Conservation (phyloP, 2,888 invertebrate species). For the Podotricha telesiphe region DNA sequence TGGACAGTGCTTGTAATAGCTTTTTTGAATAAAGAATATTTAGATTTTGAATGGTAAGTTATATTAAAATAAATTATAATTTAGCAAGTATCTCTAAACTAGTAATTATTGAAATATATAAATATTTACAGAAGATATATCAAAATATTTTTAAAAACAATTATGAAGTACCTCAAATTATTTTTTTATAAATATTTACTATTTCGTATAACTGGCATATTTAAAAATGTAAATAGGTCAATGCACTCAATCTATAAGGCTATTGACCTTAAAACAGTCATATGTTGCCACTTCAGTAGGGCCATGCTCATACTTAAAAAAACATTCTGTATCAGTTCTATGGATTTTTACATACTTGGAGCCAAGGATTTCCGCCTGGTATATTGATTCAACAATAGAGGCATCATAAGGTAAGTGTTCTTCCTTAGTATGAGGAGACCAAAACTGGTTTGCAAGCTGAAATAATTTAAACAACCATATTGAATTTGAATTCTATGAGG, state of each 20-base stretch:
- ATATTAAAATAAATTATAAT: too few relatives aligned
- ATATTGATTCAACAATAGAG: slow-evolving; percentile 93
- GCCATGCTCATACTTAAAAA: slow-evolving; percentile 55
- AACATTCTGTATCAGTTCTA: slow-evolving; percentile 29
- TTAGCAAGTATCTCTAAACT: too few relatives aligned
- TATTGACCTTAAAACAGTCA: slow-evolving; percentile 68
- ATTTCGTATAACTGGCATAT: slow-evolving; percentile 51
- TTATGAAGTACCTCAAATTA: background rate
- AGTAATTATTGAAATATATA: too few relatives aligned
- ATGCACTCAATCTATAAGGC: slow-evolving; percentile 69
- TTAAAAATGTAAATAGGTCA: slow-evolving; percentile 71
- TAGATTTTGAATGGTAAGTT: too few relatives aligned
- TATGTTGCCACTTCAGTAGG: slow-evolving; percentile 71
- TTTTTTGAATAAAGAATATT: too few relatives aligned
- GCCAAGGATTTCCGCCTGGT: slow-evolving; percentile 92
- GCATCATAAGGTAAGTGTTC: slow-evolving; percentile 89
- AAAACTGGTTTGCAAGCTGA: slow-evolving; percentile 95
- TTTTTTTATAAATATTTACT: slow-evolving; percentile 1
- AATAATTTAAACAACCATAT: slow-evolving; percentile 67
- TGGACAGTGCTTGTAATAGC: too few relatives aligned
- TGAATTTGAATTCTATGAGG: slow-evolving; percentile 76
- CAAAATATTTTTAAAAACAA: too few relatives aligned
- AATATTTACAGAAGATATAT: too few relatives aligned
- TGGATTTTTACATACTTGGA: slow-evolving; percentile 85
- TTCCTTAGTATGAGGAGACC: slow-evolving; percentile 93